phyloP scores from a whole-genome alignment of 2,113 vertebrate species.

The Anoplopoma fimbria region DNA sequence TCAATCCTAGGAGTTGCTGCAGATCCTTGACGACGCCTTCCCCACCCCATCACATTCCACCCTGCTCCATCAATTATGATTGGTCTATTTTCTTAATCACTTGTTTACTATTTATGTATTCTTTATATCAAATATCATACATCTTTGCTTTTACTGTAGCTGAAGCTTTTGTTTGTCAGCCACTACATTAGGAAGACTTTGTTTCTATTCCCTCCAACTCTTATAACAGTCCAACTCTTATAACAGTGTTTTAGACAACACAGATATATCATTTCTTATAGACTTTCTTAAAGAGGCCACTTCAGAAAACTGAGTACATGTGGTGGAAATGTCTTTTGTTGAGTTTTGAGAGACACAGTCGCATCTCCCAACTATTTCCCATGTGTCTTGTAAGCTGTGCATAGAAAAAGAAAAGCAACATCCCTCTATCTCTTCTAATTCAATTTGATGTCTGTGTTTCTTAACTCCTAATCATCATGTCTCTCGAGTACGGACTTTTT shows the following conservation, averaged over 20 bases:
- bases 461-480: constrained; percentile 11
- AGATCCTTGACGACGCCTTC: too few relatives aligned
- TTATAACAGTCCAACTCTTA: too few relatives aligned
- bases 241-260: not conserved
- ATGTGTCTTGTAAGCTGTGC: constrained; percentile 41
- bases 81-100: too few relatives aligned
- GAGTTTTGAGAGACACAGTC: constrained; percentile 4
- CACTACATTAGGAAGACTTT: too few relatives aligned
- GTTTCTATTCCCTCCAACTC: too few relatives aligned
- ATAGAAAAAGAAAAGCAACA: constrained; percentile 34
- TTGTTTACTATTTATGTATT: too few relatives aligned
- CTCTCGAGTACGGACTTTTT: constrained; percentile 2
- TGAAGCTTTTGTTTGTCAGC: too few relatives aligned
- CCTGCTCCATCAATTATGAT: too few relatives aligned
- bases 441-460: constrained; percentile 33
- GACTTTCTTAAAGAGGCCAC: not conserved
- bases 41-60: too few relatives aligned
- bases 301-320: not conserved
- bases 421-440: constrained; percentile 34
- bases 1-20: too few relatives aligned
- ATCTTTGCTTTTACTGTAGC: too few relatives aligned
- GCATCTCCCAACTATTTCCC: constrained; percentile 29
- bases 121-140: too few relatives aligned
- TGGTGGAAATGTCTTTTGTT: constrained; percentile 33
- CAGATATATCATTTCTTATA: not conserved